phyloP scores from a whole-genome alignment of 2,797 vertebrate species.

The Salarias fasciatus region DNA sequence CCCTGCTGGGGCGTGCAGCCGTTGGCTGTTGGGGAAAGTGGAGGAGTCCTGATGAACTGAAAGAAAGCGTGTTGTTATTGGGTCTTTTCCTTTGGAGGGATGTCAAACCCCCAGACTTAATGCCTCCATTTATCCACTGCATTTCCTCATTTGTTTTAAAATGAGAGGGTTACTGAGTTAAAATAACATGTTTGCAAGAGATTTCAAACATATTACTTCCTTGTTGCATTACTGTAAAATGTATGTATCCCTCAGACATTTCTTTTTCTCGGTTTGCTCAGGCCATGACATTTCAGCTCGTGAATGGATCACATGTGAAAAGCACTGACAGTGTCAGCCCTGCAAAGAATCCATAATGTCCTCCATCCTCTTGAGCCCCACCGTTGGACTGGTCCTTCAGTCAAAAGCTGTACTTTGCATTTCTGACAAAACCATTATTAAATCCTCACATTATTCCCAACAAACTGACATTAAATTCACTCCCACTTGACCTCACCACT shows the following conservation, averaged over 20 bases:
- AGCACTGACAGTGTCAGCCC: constrained; percentile 8
- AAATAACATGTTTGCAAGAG: not conserved
- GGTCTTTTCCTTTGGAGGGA: too few species aligned
- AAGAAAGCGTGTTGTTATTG: too few species aligned
- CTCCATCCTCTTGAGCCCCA: constrained; percentile 27
- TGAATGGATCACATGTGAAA: constrained; percentile 14
- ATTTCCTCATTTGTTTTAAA: too few species aligned
- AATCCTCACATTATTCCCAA: constrained; percentile 32
- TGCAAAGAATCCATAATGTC: constrained; percentile 12
- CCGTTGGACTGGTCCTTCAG: constrained; percentile 41
- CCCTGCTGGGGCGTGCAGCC: too few species aligned
- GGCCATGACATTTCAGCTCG: not conserved
- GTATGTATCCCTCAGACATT: too few species aligned
- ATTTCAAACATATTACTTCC: not conserved
- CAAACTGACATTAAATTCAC: constrained; percentile 27
- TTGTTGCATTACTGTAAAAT: not conserved
- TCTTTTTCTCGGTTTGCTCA: not conserved
- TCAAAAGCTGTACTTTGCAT: constrained; percentile 37
- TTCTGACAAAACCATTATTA: constrained; percentile 45
- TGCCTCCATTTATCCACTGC: too few species aligned
- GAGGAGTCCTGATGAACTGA: too few species aligned
- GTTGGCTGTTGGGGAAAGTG: too few species aligned
- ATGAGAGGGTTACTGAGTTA: too few species aligned
- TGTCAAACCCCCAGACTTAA: too few species aligned
- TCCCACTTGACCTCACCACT: constrained; percentile 38